Evolutionary conservation across 2,797 vertebrate genomes (phyloP).

Genomic region (Sebastes kiyomatsui): DNA sequence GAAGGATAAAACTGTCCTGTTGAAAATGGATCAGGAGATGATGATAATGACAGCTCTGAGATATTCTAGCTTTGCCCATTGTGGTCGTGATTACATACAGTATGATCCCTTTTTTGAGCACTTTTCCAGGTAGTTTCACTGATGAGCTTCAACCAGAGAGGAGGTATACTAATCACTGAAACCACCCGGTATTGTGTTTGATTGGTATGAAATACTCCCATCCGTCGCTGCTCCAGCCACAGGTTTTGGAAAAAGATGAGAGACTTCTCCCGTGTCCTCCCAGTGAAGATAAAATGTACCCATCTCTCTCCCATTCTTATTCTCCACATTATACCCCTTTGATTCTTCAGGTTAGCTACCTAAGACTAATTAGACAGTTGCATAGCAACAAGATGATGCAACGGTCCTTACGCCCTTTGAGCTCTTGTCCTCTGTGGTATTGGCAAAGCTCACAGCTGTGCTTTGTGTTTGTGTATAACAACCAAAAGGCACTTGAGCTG

Average conservation of each 20-base stretch:
- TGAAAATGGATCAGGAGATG: constrained; percentile 6
- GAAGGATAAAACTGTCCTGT: not conserved
- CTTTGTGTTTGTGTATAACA: constrained; percentile 23
- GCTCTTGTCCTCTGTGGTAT: constrained; percentile 21
- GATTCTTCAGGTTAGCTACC: constrained; percentile 37
- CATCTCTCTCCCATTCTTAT: not conserved
- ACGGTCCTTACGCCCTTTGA: constrained; percentile 16
- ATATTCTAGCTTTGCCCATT: constrained; percentile 6
- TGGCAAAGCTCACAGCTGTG: constrained; percentile 23
- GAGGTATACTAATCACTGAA: constrained; percentile 29
- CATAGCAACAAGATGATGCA: constrained; percentile 55
- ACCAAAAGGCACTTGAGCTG: not conserved
- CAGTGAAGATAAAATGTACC: not conserved
- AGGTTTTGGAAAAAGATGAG: not conserved
- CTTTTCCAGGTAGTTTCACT: constrained; percentile 23
- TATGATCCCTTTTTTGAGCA: not conserved
- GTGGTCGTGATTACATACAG: constrained; percentile 22
- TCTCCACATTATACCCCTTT: not conserved
- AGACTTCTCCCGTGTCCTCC: not conserved
- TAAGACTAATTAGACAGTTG: constrained; percentile 49
- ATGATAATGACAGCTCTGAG: constrained; percentile 40
- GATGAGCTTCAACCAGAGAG: constrained; percentile 23
- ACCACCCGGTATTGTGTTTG: constrained; percentile 10
- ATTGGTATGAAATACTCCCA: constrained; percentile 15
- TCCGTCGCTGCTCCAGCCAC: not conserved